Base-by-base conservation (phyloP, 2,113 vertebrate species). In the Dolichotis patagonum region DNA sequence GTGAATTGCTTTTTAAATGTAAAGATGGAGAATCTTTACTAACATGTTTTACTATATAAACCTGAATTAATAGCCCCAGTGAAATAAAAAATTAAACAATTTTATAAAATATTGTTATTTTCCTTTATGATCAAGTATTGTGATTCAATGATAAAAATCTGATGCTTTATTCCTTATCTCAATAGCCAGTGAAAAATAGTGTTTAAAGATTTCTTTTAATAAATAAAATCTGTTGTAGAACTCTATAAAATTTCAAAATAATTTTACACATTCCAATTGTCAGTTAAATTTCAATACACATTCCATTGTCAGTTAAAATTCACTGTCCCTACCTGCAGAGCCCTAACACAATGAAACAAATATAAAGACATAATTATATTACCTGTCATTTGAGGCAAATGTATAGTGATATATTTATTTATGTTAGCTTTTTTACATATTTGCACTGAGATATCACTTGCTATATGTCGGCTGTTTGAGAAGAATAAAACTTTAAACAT, bases 81-180 rank as follows among this genome's bases (percentile, higher is more conserved):
- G 65, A 85, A 91, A 91, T 85, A 71, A 75, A 24, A 71, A 80
- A 71, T 62, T 80, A 52, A 8, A 82, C 73, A 93, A 11, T 77
- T 90, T 67, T 54, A 52, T 90, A 94, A 80, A 30, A 49, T 95
- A 73, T 24, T 78, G 49, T 69, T 90, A 30, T 95, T 90, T 43
- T 69, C 14, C 60, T 67, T 62, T 87, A 75, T 94, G 88, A 94
- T 82, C 38, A 94, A 87, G 28, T 81, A 35, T 41, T 85, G 52
- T 92, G 46, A 89, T 62, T 78, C 19, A 81, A 3, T 82, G 63
- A 19, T 69, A 82, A 83, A 89, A 49, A 32, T 77, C 94, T 85
- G 63, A 75, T 82, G 43, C 17, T 85, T 89, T 46, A 73, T 88
- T 67, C 19, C 9, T 62, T 41, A 86, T 73, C 10, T 58, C 38